Conservation (phyloP, 2,797 vertebrate genomes). For the Vipera ursinii region DNA sequence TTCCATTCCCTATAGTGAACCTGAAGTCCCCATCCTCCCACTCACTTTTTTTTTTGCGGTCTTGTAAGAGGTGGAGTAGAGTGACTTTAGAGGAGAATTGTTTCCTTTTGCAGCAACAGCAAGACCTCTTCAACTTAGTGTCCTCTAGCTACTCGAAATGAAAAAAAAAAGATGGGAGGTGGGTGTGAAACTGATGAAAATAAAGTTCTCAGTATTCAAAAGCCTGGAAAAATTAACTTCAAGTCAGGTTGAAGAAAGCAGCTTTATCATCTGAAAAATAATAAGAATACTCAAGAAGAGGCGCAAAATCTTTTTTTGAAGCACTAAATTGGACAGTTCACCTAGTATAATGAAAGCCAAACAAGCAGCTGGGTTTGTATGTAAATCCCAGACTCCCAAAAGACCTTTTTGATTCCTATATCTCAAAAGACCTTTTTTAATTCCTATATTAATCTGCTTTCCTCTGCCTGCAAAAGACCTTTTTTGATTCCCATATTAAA, state of each 20-base stretch:
- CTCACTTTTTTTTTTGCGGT: background rate
- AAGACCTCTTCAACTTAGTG: background rate
- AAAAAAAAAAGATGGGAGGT: background rate
- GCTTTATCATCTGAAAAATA: slow-evolving; percentile 3
- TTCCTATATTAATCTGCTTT: too few relatives aligned
- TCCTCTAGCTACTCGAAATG: slow-evolving; percentile 8
- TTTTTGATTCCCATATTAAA: too few relatives aligned
- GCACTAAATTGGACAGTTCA: slow-evolving; percentile 16
- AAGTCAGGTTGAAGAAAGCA: slow-evolving; percentile 10
- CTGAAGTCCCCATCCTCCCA: background rate
- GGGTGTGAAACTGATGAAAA: slow-evolving; percentile 7
- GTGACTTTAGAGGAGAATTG: slow-evolving; percentile 7
- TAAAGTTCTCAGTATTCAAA: slow-evolving; percentile 3
- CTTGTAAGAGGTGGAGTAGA: background rate
- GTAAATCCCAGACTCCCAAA: too few relatives aligned
- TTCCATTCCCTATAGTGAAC: background rate
- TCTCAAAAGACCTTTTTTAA: too few relatives aligned
- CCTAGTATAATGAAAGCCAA: slow-evolving; percentile 25
- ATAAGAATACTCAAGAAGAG: background rate
- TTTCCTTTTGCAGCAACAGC: slow-evolving; percentile 1
- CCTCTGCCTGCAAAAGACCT: too few relatives aligned
- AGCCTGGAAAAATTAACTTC: slow-evolving; percentile 36
- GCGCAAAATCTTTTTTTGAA: slow-evolving; percentile 30
- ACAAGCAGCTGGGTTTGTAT: slow-evolving; percentile 9
- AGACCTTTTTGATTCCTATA: too few relatives aligned